Evolutionary conservation across 37 sponge, comb jelly and placozoan species (phyloP).

Genomic region (Halisarca cf. caerulea): DNA sequence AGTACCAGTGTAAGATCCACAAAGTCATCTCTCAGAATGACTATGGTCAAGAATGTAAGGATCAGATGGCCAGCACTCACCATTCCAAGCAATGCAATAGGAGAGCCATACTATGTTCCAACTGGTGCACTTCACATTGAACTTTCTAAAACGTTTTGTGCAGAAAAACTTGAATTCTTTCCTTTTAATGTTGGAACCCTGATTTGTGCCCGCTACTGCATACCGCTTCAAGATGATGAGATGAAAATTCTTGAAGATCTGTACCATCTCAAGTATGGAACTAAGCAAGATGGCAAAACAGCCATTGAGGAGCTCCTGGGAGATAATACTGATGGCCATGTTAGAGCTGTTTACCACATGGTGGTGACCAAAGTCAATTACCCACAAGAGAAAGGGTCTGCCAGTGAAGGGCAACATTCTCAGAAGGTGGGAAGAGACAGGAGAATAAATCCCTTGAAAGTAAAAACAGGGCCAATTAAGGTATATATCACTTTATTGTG

Average conservation of each 20-base stretch:
- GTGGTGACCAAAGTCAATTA: constrained; percentile 34
- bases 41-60: neutral
- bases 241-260: neutral
- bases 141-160: neutral
- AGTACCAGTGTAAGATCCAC: neutral
- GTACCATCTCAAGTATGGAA: neutral
- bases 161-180: constrained; percentile 18
- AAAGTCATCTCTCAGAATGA: neutral
- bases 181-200: constrained; percentile 20
- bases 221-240: neutral
- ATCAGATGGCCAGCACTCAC: constrained; percentile 43
- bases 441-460: too few species aligned
- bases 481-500: too few species aligned
- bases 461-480: too few species aligned
- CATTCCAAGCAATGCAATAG: constrained; percentile 28
- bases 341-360: constrained; percentile 65
- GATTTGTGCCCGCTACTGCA: constrained; percentile 50
- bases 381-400: neutral
- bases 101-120: constrained; percentile 29
- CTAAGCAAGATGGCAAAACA: neutral
- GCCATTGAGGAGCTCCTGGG: neutral
- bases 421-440: too few species aligned
- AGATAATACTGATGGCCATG: neutral
- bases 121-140: neutral
- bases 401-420: neutral